Evolutionary conservation across 2,113 vertebrate genomes (phyloP).

Genomic region (Phylloscopus whistleri): DNA sequence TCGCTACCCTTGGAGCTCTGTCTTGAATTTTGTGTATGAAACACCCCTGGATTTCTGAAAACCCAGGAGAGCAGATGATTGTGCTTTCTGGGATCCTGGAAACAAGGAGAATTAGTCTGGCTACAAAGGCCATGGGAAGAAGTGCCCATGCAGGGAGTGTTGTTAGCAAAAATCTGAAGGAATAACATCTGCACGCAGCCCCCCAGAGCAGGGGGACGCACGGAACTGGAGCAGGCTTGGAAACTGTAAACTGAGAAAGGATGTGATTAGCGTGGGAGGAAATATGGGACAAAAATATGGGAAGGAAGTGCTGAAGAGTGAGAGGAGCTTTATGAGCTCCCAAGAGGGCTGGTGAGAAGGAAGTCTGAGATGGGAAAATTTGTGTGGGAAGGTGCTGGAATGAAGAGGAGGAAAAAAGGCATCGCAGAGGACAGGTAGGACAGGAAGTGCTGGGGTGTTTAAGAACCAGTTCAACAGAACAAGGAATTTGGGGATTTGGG

Average conservation of each 20-base stretch:
- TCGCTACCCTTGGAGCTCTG: not conserved
- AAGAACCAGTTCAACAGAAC: not conserved
- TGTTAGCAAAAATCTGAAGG: not conserved
- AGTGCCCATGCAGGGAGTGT: not conserved
- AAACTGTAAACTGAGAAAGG: constrained; percentile 30
- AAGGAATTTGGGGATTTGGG: not conserved
- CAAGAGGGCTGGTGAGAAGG: not conserved
- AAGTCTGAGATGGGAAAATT: not conserved
- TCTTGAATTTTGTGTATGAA: not conserved
- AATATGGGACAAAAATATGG: not conserved
- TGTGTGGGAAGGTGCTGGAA: constrained; percentile 20
- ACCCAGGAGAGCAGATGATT: not conserved
- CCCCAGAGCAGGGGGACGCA: not conserved
- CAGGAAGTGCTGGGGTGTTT: not conserved
- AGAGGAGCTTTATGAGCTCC: not conserved
- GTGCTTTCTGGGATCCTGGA: not conserved
- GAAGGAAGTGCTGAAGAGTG: constrained; percentile 35
- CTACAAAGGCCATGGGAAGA: not conserved
- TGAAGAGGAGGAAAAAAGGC: not conserved
- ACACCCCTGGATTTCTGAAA: not conserved
- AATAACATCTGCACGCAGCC: not conserved
- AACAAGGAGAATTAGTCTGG: not conserved
- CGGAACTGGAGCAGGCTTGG: not conserved
- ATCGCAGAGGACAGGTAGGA: not conserved
- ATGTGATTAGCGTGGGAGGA: constrained; percentile 26